phyloP scores from a whole-genome alignment of 2,888 invertebrate genomes.

The Aphodius sticticus region DNA sequence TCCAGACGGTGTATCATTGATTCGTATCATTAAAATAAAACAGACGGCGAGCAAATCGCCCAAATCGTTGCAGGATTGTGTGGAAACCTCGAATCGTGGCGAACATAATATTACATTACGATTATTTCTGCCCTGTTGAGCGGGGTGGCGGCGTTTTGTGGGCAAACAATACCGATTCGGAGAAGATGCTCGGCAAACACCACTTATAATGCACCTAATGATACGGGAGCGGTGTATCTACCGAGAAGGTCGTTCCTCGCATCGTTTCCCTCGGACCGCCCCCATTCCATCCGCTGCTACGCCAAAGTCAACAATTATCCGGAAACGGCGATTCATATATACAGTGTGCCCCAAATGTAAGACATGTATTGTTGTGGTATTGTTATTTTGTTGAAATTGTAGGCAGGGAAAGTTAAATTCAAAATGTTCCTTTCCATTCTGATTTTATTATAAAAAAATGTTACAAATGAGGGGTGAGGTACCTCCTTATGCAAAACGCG shows the following conservation, averaged over 20 bases:
- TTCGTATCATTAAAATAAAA: background rate
- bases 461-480: no score
- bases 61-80: background rate
- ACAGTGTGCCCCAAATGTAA: no score
- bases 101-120: background rate
- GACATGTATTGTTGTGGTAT: no score
- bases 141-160: background rate
- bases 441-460: no score
- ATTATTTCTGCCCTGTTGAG: background rate
- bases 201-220: background rate
- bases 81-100: background rate
- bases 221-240: background rate
- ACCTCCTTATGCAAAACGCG: no score
- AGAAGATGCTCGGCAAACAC: background rate
- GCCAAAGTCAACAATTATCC: background rate
- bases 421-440: background rate
- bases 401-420: background rate
- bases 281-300: background rate
- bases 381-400: no score
- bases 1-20: background rate
- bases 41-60: background rate
- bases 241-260: background rate
- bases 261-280: background rate
- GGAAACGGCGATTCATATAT: no score
- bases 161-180: constrained; percentile 4